Evolutionary conservation across 2,113 vertebrate genomes (phyloP).

Genomic region (Carettochelys insculpta): DNA sequence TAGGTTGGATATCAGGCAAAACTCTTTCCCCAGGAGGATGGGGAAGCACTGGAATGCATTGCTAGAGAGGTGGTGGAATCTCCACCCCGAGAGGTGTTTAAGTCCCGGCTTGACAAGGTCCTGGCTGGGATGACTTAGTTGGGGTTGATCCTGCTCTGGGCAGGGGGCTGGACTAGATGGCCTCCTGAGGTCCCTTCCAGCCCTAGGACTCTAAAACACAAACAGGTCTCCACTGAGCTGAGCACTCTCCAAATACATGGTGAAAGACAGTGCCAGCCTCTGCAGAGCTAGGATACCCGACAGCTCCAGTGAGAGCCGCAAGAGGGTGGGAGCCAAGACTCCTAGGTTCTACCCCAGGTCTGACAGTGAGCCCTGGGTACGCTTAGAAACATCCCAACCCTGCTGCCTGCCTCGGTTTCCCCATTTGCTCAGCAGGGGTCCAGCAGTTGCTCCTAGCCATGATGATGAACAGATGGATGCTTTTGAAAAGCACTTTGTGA

Average conservation of each 20-base stretch:
- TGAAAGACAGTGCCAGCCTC: neutral
- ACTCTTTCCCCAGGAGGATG: no score
- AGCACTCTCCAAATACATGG: neutral
- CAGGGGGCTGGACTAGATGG: no score
- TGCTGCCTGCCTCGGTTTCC: constrained; percentile 17
- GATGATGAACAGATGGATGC: constrained; percentile 52
- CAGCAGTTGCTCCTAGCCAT: constrained; percentile 39
- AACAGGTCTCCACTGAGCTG: neutral
- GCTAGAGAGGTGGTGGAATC: no score
- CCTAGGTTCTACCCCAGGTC: neutral
- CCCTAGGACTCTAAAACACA: no score
- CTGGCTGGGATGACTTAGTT: no score
- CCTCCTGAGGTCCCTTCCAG: no score
- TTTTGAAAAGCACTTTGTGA: constrained; percentile 57
- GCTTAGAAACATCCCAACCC: neutral
- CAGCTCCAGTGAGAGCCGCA: neutral
- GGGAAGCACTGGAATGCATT: no score
- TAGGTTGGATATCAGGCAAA: no score
- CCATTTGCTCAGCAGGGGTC: neutral
- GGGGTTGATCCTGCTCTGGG: no score
- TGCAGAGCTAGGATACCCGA: neutral
- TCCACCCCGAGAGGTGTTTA: no score
- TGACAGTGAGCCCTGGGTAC: neutral
- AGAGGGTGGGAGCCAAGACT: neutral
- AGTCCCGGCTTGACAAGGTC: no score